Conservation (phyloP, 2,113 vertebrate species). For the Pipa parva region DNA sequence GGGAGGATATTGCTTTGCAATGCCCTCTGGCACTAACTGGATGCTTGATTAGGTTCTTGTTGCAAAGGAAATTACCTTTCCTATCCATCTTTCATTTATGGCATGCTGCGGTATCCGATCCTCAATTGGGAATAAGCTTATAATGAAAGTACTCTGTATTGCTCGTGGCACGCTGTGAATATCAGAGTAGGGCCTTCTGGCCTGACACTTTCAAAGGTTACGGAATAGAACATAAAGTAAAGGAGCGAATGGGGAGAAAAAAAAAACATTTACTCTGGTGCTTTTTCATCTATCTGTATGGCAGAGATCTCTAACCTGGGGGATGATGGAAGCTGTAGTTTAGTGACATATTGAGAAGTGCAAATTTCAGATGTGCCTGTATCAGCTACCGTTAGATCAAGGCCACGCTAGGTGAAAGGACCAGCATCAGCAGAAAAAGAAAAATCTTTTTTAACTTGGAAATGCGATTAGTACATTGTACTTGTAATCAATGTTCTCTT, state of each 20-base stretch:
- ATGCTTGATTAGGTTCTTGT: neutral
- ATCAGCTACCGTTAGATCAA: too few species aligned
- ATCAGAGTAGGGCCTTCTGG: neutral
- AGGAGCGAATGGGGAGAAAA: neutral
- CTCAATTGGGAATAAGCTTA: constrained; percentile 2
- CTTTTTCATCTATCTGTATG: neutral
- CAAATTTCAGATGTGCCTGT: too few species aligned
- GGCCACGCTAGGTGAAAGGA: too few species aligned
- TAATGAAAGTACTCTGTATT: constrained; percentile 5
- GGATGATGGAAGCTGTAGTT: too few species aligned
- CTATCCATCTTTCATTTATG: neutral
- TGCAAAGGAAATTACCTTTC: neutral
- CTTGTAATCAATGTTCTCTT: too few species aligned
- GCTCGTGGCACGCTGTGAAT: neutral
- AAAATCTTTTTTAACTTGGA: too few species aligned
- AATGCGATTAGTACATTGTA: too few species aligned
- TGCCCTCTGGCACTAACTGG: neutral
- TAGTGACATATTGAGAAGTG: too few species aligned
- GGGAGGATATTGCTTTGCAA: too few species aligned
- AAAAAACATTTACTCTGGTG: neutral
- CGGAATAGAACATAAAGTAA: too few species aligned
- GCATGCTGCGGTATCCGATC: neutral
- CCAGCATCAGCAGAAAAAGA: too few species aligned
- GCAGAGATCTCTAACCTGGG: too few species aligned
- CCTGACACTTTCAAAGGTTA: neutral